These are phyloP conservation scores for Dreissena rostriformis DNA, from an alignment of 1,140 invertebrate species.

Conservation along the genomic window DNA sequence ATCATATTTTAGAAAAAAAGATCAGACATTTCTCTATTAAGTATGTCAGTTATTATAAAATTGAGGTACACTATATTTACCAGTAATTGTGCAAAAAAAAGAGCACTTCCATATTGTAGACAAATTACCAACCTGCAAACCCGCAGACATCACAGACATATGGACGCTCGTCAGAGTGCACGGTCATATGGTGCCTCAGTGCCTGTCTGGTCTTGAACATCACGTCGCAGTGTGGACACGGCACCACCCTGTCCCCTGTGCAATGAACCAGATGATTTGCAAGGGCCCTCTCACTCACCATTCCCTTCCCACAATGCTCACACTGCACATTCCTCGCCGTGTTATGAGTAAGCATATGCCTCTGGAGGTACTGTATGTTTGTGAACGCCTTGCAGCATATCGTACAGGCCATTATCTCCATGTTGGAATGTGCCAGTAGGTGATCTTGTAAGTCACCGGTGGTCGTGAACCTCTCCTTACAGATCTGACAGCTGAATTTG, in stretches of 20 bases:
- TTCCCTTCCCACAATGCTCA: slow-evolving; percentile 48
- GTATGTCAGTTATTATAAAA: neutral
- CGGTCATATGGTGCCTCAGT: slow-evolving; percentile 22
- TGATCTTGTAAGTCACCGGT: slow-evolving; percentile 5
- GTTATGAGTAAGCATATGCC: slow-evolving; percentile 36
- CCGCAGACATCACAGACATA: slow-evolving; percentile 53
- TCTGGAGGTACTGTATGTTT: slow-evolving; percentile 3
- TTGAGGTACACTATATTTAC: too few species aligned
- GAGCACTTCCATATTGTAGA: neutral
- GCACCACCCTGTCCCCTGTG: neutral
- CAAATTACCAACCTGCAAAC: slow-evolving; percentile 37
- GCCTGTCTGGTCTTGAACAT: slow-evolving; percentile 35
- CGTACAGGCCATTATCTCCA: slow-evolving; percentile 5
- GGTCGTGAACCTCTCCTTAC: neutral
- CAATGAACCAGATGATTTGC: slow-evolving; percentile 29
- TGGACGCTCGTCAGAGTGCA: slow-evolving; percentile 26
- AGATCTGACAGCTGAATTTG: slow-evolving; percentile 24
- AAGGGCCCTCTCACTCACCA: slow-evolving; percentile 12
- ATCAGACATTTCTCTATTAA: too few species aligned
- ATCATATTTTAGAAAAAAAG: too few species aligned
- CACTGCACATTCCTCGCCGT: slow-evolving; percentile 24
- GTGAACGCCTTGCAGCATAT: slow-evolving; percentile 11
- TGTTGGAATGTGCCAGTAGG: slow-evolving; percentile 16
- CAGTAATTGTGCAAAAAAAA: neutral
- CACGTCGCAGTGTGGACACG: slow-evolving; percentile 27